Conservation (phyloP, 1,140 invertebrate genomes). For the Whitmania pigra region DNA sequence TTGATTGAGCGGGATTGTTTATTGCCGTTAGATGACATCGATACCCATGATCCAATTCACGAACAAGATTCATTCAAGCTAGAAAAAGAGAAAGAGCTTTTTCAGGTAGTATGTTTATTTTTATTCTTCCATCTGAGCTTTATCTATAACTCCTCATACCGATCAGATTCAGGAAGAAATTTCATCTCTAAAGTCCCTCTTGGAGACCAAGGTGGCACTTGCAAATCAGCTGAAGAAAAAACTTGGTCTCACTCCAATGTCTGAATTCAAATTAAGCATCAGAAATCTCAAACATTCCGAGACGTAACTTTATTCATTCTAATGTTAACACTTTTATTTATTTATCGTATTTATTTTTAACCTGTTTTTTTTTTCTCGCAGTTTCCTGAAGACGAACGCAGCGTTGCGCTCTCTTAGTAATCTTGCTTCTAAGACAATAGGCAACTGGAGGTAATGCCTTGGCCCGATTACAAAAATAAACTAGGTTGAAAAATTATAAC, state of each 20-base stretch:
- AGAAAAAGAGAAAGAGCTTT: too few species aligned
- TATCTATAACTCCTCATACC: too few species aligned
- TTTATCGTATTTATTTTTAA: too few species aligned
- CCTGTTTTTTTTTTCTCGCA: conserved; percentile 23
- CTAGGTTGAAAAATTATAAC: background rate
- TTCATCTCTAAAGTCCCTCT: conserved; percentile 5
- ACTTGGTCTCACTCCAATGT: conserved; percentile 11
- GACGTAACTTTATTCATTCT: conserved; percentile 10
- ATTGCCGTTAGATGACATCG: too few species aligned
- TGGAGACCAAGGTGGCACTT: conserved; percentile 9
- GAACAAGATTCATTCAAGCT: too few species aligned
- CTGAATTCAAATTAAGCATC: conserved; percentile 11
- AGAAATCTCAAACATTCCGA: conserved; percentile 8
- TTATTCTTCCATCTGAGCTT: too few species aligned
- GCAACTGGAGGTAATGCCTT: conserved; percentile 59
- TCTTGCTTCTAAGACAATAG: conserved; percentile 53
- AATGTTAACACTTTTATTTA: too few species aligned
- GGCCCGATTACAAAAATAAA: background rate
- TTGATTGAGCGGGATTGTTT: too few species aligned
- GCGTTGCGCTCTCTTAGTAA: conserved; percentile 61
- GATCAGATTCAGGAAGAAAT: conserved; percentile 16
- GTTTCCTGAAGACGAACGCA: conserved; percentile 39
- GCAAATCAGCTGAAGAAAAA: conserved; percentile 13
- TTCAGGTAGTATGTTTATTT: too few species aligned
- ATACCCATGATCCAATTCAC: too few species aligned